These are phyloP conservation scores for Antennarius striatus DNA, from an alignment of 2,113 vertebrate species.

Conservation along the genomic window DNA sequence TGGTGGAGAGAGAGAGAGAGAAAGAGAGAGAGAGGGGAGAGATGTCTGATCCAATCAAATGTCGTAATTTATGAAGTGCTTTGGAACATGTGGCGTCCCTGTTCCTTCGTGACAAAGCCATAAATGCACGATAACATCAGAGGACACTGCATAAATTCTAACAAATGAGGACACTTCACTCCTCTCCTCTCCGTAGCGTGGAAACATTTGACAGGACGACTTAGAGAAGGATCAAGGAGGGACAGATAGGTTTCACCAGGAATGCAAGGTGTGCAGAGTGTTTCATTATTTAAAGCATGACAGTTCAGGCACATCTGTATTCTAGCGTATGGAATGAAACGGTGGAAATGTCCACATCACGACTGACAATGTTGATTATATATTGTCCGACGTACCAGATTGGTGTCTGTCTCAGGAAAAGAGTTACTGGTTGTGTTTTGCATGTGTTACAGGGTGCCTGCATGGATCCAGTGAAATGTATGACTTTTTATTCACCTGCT, in stretches of 20 bases:
- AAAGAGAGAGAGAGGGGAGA: neutral
- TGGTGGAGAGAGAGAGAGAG: slow-evolving; percentile 13
- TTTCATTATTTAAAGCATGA: neutral
- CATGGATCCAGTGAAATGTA: too few species aligned
- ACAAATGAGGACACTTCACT: slow-evolving; percentile 26
- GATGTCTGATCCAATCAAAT: slow-evolving; percentile 33
- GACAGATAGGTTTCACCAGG: slow-evolving; percentile 3
- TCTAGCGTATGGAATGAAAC: too few species aligned
- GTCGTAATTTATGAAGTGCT: slow-evolving; percentile 46
- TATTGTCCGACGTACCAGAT: too few species aligned
- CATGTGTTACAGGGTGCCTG: too few species aligned
- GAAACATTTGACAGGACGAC: slow-evolving; percentile 47
- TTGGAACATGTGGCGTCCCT: slow-evolving; percentile 33
- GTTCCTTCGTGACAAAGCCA: slow-evolving; percentile 44
- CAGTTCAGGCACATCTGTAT: too few species aligned
- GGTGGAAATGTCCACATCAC: too few species aligned
- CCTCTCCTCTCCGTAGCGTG: slow-evolving; percentile 14
- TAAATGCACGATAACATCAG: slow-evolving; percentile 48
- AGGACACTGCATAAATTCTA: slow-evolving; percentile 38
- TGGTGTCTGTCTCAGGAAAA: too few species aligned
- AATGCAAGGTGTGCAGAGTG: neutral
- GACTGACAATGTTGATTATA: too few species aligned
- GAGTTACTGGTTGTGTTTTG: too few species aligned
- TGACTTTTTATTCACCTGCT: too few species aligned
- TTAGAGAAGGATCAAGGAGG: slow-evolving; percentile 9